Conservation (phyloP, 2,113 vertebrate genomes). For the Catharus fuscescens region DNA sequence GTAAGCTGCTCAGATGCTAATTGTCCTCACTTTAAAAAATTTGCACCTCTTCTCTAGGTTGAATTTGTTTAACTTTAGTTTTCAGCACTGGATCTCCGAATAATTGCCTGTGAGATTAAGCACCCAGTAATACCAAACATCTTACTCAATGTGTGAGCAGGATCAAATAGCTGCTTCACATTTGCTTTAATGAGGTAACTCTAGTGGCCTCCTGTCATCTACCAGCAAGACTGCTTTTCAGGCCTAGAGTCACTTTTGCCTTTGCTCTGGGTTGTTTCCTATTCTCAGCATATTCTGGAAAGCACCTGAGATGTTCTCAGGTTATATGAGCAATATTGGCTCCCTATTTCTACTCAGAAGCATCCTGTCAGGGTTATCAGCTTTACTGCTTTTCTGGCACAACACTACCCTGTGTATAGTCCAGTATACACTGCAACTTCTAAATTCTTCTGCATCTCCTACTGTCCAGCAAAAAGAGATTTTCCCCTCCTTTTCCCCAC, state of each 20-base stretch:
- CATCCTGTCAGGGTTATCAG: not conserved
- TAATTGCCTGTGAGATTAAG: conserved; percentile 15
- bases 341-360: not conserved
- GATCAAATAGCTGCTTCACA: not conserved
- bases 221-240: not conserved
- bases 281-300: not conserved
- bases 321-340: not conserved
- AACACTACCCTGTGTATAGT: not conserved
- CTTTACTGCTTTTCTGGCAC: not conserved
- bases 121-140: conserved; percentile 45
- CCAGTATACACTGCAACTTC: not conserved
- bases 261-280: not conserved
- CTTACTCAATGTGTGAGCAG: not conserved
- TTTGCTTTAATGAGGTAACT: not conserved
- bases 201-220: not conserved
- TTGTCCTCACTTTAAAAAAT: conserved; percentile 25
- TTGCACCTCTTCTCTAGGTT: conserved; percentile 17
- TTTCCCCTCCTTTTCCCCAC: not conserved
- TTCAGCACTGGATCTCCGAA: conserved; percentile 7
- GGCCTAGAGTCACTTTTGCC: not conserved
- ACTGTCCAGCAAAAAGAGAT: not conserved
- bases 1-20: not conserved
- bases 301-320: not conserved
- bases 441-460: not conserved
- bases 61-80: conserved; percentile 55